Base-by-base conservation (phyloP, 2,113 vertebrate species). In the Bambusicola thoracicus region DNA sequence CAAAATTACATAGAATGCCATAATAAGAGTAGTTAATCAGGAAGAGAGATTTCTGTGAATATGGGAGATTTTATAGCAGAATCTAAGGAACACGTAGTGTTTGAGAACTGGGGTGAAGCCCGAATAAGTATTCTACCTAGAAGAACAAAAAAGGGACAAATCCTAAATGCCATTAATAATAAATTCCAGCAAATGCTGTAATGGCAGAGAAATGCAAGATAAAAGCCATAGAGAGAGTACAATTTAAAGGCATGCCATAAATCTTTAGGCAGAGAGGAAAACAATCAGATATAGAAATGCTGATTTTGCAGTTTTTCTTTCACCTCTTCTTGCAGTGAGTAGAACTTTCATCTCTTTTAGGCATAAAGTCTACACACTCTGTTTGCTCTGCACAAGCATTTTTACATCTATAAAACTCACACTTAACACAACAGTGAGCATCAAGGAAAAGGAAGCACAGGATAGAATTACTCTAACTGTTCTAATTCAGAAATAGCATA, bases 101-200 rank as follows among this genome's bases (percentile, higher is more conserved):
- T 2, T 53, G 13, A 58, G 36, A 85, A 90, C 32, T 21, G 5
- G 58, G 5, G 20, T n/a, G 1, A 49, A 22, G 24, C 21, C 11
- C 3, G 1, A 29, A 7, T 34, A 30, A 66, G 7, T 6, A 46
- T 55, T 72, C 81, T 44, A 48, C 5, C 1, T 14, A 1, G 55
- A 3, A 27, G 16, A 27, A 53, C 11, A 72, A 18, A 34, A 72
- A 70, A 51, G 6, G 25, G 27, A 41, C 11, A 40, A 40, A 41
- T 32, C 8, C 30, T 59, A 58, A 16, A 36, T 11, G 6, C 5
- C 34, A 56, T 8, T 32, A 55, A 38, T 11, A 66, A 86, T 1
- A 7, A 76, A 65, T 4, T 73, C 22, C 25, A 46, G n/a, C 80
- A 87, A 87, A 75, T 2, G 2, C 8, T 81, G 38, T 27, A 75